Percentiles rank a stretch among this genome's conserved stretches.
phyloP scores from a whole-genome alignment of 1,140 invertebrate species.

The Wiebesia pumilae region DNA sequence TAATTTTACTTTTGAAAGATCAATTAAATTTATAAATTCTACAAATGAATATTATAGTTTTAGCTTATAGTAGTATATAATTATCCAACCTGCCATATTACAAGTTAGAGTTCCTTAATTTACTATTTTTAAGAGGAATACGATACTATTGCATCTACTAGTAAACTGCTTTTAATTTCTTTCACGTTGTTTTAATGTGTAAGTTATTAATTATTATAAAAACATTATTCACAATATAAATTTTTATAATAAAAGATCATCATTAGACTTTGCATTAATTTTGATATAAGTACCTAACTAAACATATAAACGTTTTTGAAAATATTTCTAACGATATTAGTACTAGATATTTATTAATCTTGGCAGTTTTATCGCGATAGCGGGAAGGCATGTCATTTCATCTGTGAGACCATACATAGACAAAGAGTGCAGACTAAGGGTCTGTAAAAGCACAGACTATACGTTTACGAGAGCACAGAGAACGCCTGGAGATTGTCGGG shows the following conservation, averaged over 20 bases:
- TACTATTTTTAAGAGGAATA: too few species aligned
- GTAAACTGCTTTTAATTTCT: too few species aligned
- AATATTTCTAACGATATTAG: constrained; percentile 2
- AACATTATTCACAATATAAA: too few species aligned
- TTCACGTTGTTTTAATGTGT: too few species aligned
- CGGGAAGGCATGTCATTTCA: neutral
- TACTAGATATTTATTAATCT: constrained; percentile 20
- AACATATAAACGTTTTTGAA: neutral
- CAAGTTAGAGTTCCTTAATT: too few species aligned
- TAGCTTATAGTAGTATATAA: too few species aligned
- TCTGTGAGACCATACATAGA: neutral
- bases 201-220: too few species aligned
- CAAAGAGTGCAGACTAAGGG: neutral
- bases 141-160: too few species aligned
- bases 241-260: too few species aligned
- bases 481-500: constrained; percentile 16
- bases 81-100: too few species aligned
- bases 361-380: constrained; percentile 12
- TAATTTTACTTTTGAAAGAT: neutral
- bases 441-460: neutral
- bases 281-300: neutral
- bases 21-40: neutral
- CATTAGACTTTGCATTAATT: neutral
- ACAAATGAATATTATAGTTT: too few species aligned
- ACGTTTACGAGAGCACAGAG: too few species aligned